Evolutionary conservation across 2,113 vertebrate genomes (phyloP).

Genomic region (Ictalurus furcatus): DNA sequence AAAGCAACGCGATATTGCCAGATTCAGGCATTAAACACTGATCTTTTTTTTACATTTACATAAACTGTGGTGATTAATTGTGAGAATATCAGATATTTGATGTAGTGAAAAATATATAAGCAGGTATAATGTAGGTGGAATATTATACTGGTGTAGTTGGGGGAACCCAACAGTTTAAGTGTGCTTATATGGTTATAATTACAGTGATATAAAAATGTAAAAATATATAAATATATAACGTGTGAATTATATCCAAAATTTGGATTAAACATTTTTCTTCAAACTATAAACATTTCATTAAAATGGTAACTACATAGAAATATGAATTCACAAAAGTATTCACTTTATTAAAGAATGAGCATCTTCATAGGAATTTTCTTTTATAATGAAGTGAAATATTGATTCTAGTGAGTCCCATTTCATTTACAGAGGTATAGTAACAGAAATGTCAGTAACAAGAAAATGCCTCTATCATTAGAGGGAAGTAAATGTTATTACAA

Average conservation of each 20-base stretch:
- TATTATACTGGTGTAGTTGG: too few species aligned
- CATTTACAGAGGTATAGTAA: neutral
- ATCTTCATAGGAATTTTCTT: neutral
- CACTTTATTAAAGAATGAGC: neutral
- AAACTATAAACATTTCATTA: neutral
- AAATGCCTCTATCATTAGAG: conserved; percentile 1
- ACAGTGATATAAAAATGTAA: neutral
- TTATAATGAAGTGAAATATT: neutral
- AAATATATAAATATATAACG: too few species aligned
- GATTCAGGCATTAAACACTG: too few species aligned
- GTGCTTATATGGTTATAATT: neutral
- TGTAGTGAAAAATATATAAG: too few species aligned
- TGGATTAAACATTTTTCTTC: neutral
- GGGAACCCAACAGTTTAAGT: too few species aligned
- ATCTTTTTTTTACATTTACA: too few species aligned
- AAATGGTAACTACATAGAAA: neutral
- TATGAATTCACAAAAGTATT: neutral
- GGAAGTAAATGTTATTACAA: conserved; percentile 20
- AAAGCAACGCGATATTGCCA: too few species aligned
- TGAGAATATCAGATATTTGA: too few species aligned
- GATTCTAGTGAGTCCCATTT: neutral
- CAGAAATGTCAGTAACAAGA: neutral
- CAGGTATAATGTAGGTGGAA: too few species aligned
- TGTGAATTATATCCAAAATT: neutral
- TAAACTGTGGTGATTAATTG: too few species aligned